Evolutionary conservation across 1,140 invertebrate genomes (phyloP).

Genomic region (Eueides isabella): DNA sequence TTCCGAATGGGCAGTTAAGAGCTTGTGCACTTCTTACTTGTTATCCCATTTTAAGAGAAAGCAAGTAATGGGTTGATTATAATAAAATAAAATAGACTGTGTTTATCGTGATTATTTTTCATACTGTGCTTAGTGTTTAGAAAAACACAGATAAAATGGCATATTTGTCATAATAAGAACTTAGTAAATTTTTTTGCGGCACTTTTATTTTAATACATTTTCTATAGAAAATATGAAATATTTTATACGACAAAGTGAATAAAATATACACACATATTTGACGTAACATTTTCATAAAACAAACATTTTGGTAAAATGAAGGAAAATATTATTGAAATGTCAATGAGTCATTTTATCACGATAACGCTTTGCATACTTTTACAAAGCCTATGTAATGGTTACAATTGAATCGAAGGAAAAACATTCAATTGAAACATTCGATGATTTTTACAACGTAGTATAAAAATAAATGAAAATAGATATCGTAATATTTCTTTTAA

Average conservation of each 20-base stretch:
- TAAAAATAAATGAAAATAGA: neutral
- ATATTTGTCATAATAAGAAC: no score
- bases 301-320: neutral
- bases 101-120: no score
- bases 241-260: no score
- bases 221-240: no score
- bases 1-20: slow-evolving; percentile 25
- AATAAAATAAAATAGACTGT: no score
- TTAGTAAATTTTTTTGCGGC: no score
- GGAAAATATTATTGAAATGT: neutral
- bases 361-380: neutral
- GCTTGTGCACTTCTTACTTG: slow-evolving; percentile 15
- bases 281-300: neutral
- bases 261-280: neutral
- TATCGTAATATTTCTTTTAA: no score
- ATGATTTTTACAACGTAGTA: neutral
- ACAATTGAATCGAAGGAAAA: neutral
- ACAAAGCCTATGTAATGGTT: neutral
- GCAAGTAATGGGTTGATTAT: neutral
- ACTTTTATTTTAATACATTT: no score
- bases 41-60: neutral
- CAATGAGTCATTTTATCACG: neutral
- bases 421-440: neutral
- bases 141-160: no score
- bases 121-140: no score